phyloP scores from a whole-genome alignment of 2,113 vertebrate species.

The Notarius quadriscutis region DNA sequence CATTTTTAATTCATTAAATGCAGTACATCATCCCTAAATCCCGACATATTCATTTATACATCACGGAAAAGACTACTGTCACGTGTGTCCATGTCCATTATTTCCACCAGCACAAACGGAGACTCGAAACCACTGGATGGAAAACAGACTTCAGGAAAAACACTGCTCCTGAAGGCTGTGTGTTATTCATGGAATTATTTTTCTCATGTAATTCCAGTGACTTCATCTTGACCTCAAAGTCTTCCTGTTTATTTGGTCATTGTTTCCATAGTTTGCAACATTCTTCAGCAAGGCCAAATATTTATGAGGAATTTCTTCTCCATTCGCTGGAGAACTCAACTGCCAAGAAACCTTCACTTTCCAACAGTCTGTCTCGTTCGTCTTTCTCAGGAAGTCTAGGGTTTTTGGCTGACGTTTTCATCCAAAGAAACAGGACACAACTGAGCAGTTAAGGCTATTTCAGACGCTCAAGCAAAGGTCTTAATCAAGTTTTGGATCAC shows the following conservation, averaged over 20 bases:
- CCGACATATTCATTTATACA: neutral
- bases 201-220: neutral
- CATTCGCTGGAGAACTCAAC: neutral
- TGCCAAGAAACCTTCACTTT: constrained; percentile 5
- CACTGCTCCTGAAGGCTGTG: neutral
- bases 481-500: neutral
- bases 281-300: neutral
- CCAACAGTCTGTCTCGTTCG: neutral
- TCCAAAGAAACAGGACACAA: neutral
- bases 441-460: neutral
- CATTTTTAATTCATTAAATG: neutral
- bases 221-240: neutral
- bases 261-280: neutral
- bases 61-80: neutral
- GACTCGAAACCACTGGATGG: neutral
- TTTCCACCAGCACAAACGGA: neutral
- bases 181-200: neutral
- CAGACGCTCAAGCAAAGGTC: neutral
- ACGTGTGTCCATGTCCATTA: neutral
- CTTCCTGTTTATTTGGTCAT: neutral
- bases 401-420: neutral
- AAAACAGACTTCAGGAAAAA: neutral
- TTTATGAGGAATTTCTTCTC: neutral
- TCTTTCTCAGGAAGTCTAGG: neutral
- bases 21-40: neutral